A percentile compares a stretch with the other conserved stretches of the same genome.
phyloP scores from a whole-genome alignment of 2,888 invertebrate genomes.

The Neoitamus cyanurus region DNA sequence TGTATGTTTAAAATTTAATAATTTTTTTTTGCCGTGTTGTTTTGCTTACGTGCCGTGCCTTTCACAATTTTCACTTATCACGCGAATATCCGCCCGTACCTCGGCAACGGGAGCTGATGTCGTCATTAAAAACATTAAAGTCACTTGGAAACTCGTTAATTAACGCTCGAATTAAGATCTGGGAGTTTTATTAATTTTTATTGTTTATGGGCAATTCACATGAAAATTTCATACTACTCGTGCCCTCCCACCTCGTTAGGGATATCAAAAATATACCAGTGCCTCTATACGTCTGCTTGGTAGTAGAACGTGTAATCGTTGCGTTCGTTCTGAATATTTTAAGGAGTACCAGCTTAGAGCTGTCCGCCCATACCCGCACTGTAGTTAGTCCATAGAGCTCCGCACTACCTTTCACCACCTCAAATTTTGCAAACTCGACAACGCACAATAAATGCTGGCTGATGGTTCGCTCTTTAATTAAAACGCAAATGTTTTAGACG shows the following conservation, averaged over 20 bases:
- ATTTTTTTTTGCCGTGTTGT: neutral
- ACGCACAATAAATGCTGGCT: neutral
- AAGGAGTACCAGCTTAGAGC: neutral
- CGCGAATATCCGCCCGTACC: neutral
- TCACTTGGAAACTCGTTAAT: neutral
- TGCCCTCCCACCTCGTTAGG: neutral
- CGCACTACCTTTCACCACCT: neutral
- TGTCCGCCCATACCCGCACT: neutral
- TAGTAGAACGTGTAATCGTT: neutral
- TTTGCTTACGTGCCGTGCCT: neutral
- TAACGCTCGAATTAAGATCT: constrained; percentile 7
- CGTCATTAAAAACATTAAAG: neutral
- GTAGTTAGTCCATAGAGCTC: neutral
- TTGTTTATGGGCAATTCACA: neutral
- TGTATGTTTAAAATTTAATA: neutral
- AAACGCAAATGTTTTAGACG: neutral
- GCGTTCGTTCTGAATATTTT: neutral
- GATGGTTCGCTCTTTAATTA: neutral
- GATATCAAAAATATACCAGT: neutral
- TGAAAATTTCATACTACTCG: neutral
- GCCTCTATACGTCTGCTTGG: neutral
- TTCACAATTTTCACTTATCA: constrained; percentile 20
- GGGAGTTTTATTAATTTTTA: neutral
- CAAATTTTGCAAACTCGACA: neutral
- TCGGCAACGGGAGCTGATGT: neutral